Evolutionary conservation across 2,113 vertebrate genomes (phyloP).

Genomic region (Candoia aspera): DNA sequence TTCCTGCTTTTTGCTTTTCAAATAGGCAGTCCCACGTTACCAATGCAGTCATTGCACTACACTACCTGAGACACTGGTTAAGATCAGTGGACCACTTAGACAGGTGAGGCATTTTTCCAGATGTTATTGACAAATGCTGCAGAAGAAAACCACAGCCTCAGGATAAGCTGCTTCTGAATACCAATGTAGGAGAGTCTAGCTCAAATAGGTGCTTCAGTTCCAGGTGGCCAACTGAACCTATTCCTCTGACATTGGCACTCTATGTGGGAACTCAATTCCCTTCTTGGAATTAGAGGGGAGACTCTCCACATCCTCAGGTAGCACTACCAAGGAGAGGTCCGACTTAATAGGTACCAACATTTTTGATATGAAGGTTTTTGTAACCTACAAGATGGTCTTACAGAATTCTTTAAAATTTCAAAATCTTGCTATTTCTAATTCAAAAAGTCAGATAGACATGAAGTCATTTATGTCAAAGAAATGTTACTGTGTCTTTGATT

Average conservation of each 20-base stretch:
- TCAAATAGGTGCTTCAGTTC: neutral
- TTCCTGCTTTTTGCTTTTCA: neutral
- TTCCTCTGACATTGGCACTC: neutral
- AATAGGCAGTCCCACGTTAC: neutral
- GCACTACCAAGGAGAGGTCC: neutral
- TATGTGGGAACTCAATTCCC: neutral
- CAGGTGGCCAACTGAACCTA: neutral
- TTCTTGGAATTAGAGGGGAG: neutral
- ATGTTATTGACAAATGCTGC: neutral
- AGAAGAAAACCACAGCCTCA: neutral
- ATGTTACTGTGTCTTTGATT: neutral
- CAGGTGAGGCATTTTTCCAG: neutral
- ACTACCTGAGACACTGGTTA: neutral
- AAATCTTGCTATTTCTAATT: neutral
- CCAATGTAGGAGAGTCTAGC: neutral
- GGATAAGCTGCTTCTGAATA: neutral
- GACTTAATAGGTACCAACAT: neutral
- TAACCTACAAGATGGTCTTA: neutral
- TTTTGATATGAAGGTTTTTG: neutral
- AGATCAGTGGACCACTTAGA: neutral
- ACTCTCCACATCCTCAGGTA: neutral
- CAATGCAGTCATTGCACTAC: neutral
- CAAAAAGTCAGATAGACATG: neutral
- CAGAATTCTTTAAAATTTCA: neutral
- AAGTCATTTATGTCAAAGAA: neutral